These are phyloP conservation scores for Mesoligia furuncula DNA, from an alignment of 2,888 invertebrate species.

Conservation along the genomic window DNA sequence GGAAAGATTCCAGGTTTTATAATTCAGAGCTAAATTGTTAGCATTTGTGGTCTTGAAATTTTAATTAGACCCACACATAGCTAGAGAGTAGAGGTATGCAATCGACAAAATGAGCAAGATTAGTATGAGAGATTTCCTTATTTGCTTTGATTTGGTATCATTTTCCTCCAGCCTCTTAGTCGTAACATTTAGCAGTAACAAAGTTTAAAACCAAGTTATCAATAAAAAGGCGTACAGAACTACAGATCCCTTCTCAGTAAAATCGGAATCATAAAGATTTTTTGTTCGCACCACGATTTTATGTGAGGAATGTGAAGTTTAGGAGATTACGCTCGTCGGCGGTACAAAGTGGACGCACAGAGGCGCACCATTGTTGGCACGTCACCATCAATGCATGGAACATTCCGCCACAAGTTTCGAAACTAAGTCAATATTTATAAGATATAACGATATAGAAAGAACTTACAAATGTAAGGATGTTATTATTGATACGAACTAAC, in stretches of 20 bases:
- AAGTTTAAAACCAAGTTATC: conserved; percentile 12
- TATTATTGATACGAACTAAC: conserved; percentile 20
- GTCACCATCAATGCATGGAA: conserved; percentile 55
- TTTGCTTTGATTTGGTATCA: background rate
- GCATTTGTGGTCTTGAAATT: background rate
- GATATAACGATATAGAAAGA: conserved; percentile 51
- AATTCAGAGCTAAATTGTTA: background rate
- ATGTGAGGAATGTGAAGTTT: conserved; percentile 87
- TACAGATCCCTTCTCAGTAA: conserved; percentile 58
- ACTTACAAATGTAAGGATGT: conserved; percentile 40
- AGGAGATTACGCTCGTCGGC: conserved; percentile 80
- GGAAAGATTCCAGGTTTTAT: background rate
- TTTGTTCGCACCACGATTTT: conserved; percentile 78
- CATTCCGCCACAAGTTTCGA: conserved; percentile 54
- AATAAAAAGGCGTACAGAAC: conserved; percentile 43
- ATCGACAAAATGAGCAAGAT: background rate
- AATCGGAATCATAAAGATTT: conserved; percentile 65
- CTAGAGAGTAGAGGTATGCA: background rate
- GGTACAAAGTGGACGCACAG: conserved; percentile 63
- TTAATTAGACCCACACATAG: background rate
- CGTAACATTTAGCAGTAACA: background rate
- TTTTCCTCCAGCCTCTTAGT: background rate
- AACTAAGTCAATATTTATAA: conserved; percentile 64
- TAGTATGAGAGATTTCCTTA: background rate
- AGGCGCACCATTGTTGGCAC: conserved; percentile 64